Percentiles rank a stretch among this genome's conserved stretches.
Evolutionary conservation across 2,888 invertebrate genomes (phyloP).

Genomic region (Pantelozetes paolii): DNA sequence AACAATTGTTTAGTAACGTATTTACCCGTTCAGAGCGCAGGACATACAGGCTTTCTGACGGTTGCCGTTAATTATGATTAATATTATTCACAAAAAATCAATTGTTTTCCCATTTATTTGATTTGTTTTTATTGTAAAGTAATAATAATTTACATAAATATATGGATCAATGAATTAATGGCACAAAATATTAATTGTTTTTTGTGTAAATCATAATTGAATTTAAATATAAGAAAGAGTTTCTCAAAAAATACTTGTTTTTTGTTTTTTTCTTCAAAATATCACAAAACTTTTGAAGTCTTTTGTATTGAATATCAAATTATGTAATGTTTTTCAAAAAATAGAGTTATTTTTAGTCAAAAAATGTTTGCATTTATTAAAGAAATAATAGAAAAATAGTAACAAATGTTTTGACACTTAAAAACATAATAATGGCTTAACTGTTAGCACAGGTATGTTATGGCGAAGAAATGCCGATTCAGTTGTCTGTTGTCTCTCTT

Average conservation of each 20-base stretch:
- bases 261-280: not conserved
- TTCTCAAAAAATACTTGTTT: not conserved
- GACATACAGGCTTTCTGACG: slow-evolving; percentile 95
- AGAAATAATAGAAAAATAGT: not conserved
- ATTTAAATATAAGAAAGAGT: slow-evolving; percentile 4
- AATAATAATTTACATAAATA: slow-evolving; percentile 18
- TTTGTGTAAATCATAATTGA: not conserved
- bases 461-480: not conserved
- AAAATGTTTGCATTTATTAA: not conserved
- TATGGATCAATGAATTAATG: not conserved
- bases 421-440: not conserved
- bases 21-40: slow-evolving; percentile 63
- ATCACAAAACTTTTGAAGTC: not conserved
- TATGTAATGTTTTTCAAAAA: not conserved
- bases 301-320: not conserved
- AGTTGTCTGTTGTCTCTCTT: not conserved
- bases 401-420: not conserved
- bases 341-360: not conserved
- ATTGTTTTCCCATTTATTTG: not conserved
- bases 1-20: slow-evolving; percentile 26
- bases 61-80: slow-evolving; percentile 64
- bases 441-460: not conserved
- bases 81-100: not conserved
- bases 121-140: not conserved
- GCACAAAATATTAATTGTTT: slow-evolving; percentile 16